phyloP scores from a whole-genome alignment of 2,888 invertebrate genomes.

The Saturnia japonica region DNA sequence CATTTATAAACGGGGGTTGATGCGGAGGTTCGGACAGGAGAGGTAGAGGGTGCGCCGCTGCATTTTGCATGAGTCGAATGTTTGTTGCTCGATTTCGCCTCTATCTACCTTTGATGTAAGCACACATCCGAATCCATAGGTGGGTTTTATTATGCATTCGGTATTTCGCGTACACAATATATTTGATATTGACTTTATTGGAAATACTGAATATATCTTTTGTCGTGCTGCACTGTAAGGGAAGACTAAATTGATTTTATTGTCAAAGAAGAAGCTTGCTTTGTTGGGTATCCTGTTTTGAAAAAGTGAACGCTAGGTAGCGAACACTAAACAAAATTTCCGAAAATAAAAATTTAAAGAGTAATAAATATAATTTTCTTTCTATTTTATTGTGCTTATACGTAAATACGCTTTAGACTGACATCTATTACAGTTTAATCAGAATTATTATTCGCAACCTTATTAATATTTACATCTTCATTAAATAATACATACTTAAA shows the following conservation, averaged over 20 bases:
- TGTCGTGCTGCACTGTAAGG: not conserved
- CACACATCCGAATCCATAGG: not conserved
- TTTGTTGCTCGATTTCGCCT: conserved; percentile 52
- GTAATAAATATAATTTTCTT: no score
- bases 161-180: not conserved
- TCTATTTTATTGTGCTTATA: no score
- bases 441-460: no score
- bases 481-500: no score
- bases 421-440: no score
- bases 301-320: no score
- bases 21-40: conserved; percentile 43
- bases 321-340: not conserved
- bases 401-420: no score
- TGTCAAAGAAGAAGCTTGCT: no score
- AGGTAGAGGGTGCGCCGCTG: conserved; percentile 59
- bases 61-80: conserved; percentile 73
- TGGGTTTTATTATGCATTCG: conserved; percentile 12
- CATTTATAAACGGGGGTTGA: conserved; percentile 72
- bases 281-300: no score
- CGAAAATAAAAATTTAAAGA: not conserved
- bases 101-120: conserved; percentile 12
- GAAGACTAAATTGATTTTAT: no score
- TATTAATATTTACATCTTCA: no score
- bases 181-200: conserved; percentile 22
- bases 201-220: not conserved